Conservation (phyloP, 30 jellyfish, hydroid and myxozoan species). For the Nemopilema nomurai region DNA sequence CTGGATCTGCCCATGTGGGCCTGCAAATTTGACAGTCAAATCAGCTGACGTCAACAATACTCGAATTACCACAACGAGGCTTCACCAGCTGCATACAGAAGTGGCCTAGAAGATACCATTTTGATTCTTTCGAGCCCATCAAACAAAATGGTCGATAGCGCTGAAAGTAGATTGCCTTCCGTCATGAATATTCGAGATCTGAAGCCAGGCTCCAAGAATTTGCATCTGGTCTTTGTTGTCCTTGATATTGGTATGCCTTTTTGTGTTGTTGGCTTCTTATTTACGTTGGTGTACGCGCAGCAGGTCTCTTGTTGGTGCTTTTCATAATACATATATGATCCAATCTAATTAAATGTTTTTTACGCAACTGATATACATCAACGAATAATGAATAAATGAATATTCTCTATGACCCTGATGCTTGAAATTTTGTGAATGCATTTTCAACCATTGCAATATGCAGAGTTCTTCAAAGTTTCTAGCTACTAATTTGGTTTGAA, state of each 20-base stretch:
- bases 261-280: background rate
- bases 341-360: no score
- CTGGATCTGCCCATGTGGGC: no score
- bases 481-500: no score
- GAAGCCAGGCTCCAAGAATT: constrained; percentile 87
- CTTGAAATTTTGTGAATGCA: no score
- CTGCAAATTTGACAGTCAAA: background rate
- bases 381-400: no score
- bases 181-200: constrained; percentile 78
- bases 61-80: background rate
- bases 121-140: no score
- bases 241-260: constrained; percentile 82
- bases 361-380: no score
- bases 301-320: background rate
- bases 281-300: background rate
- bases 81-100: background rate
- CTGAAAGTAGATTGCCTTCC: constrained; percentile 51
- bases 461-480: no score
- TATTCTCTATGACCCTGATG: no score
- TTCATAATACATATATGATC: no score
- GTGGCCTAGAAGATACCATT: no score
- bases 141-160: constrained; percentile 37
- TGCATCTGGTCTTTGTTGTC: constrained; percentile 87
- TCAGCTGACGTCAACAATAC: background rate
- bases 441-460: no score